Base-by-base conservation (phyloP, 1,140 invertebrate genomes). In the Bombus sylvicola region DNA sequence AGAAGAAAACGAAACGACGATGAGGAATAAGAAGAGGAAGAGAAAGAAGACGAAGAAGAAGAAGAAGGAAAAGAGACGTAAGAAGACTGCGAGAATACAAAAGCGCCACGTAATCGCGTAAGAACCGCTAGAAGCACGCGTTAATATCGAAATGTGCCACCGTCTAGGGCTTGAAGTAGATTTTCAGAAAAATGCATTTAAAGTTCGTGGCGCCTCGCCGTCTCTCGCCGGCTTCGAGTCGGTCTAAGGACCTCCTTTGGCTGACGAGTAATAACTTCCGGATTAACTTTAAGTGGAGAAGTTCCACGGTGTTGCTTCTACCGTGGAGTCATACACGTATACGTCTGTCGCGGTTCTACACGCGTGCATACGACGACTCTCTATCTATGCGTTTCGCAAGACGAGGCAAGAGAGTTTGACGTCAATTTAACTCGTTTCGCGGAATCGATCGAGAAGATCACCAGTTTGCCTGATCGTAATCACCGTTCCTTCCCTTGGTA, bases 151-250 rank as follows among this genome's bases (percentile, higher is more conserved):
- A 79, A 62, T 47, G 28, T 66, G 39, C 43, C 72, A 31, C 8
- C 39, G 41, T 43, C 59, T 28, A 1, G 13, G n/a, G 47, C n/a
- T 81, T 80, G 77, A 66, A 81, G 86, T 82, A 68, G 75, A 69
- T 81, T 88, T 90, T 89, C 74, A 88, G 88, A 66, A 92, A 91
- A 91, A 90, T 87, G 89, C 87, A 87, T 92, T 92, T 92, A 91
- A 92, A 92, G 88, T 91, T 89, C 43, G 41, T 41, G 62, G 71
- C 78, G 59, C 22, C 79, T 66, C 78, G 59, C 22, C 79, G 62
- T 68, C 53, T 25, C 39, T 62, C 79, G 79, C 74, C 81, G 81
- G 73, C 86, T 62, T 75, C 43, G 62, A 64, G 31, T 34, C 47
- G 64, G 41, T 64, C 62, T 74, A 76, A 83, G 79, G 79, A 82